Conservation (phyloP, 2,888 invertebrate species). For the Drosophila putrida region DNA sequence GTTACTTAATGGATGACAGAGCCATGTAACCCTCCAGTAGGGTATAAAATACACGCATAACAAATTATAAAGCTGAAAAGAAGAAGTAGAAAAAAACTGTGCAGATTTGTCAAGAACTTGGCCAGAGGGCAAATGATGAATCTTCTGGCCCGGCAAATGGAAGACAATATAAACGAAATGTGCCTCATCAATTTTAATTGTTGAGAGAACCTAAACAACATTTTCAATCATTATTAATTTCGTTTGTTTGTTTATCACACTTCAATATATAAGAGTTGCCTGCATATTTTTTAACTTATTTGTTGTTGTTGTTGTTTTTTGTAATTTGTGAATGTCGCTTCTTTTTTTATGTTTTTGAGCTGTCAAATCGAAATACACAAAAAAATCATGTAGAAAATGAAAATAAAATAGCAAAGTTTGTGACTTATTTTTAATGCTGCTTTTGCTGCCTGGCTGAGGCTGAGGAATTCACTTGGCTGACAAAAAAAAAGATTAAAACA, state of each 20-base stretch:
- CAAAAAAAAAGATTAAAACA: conserved; percentile 48
- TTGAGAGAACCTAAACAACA: conserved; percentile 39
- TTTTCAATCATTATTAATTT: conserved; percentile 64
- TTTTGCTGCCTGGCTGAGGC: conserved; percentile 64
- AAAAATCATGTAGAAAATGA: conserved; percentile 17
- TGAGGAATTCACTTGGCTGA: conserved; percentile 63
- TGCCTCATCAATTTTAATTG: conserved; percentile 66
- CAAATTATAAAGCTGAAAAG: not conserved
- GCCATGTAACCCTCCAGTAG: not conserved
- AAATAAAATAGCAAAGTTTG: conserved; percentile 55
- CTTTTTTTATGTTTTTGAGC: conserved; percentile 43
- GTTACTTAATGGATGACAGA: not conserved
- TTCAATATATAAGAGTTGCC: conserved; percentile 35
- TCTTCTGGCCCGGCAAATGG: conserved; percentile 21
- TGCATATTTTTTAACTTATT: conserved; percentile 50
- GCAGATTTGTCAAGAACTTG: conserved; percentile 53
- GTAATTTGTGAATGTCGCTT: conserved; percentile 31
- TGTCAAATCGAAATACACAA: conserved; percentile 60
- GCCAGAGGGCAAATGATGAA: conserved; percentile 49
- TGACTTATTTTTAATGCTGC: conserved; percentile 67
- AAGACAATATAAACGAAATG: conserved; percentile 24
- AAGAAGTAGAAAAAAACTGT: conserved; percentile 2
- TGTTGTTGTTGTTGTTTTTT: conserved; percentile 18
- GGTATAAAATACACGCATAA: not conserved
- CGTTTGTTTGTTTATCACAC: conserved; percentile 43